Percentiles rank a stretch among this genome's conserved stretches.
These are phyloP conservation scores for Philopotamus ludificatus DNA, from an alignment of 1,140 invertebrate genomes.

Conservation along the genomic window DNA sequence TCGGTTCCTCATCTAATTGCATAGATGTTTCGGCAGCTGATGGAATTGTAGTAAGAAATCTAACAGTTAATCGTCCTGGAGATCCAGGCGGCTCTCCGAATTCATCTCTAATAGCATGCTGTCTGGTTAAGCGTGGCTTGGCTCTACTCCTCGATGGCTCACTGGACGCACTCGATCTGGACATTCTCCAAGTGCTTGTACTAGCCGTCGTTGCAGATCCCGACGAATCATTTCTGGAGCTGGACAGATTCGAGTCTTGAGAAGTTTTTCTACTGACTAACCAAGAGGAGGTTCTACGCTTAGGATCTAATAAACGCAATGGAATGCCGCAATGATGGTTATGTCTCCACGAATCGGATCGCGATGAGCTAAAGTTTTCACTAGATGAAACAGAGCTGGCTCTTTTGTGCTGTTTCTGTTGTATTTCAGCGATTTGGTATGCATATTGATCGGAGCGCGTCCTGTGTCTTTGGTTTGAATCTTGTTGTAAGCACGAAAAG, in stretches of 20 bases:
- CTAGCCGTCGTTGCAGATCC: constrained; percentile 81
- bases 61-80: constrained; percentile 62
- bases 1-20: constrained; percentile 65
- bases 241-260: constrained; percentile 85
- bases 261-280: constrained; percentile 84
- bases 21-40: constrained; percentile 78
- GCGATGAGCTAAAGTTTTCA: constrained; percentile 84
- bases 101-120: constrained; percentile 71
- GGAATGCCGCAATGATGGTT: constrained; percentile 75
- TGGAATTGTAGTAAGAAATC: constrained; percentile 75
- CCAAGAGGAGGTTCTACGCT: constrained; percentile 79
- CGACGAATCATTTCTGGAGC: constrained; percentile 84
- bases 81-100: constrained; percentile 63
- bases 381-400: constrained; percentile 83
- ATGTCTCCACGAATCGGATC: constrained; percentile 77
- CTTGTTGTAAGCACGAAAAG: constrained; percentile 53
- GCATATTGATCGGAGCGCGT: constrained; percentile 69
- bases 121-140: constrained; percentile 73
- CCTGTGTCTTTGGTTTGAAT: constrained; percentile 44
- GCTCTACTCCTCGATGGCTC: constrained; percentile 48
- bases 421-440: constrained; percentile 77
- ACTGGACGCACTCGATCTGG: constrained; percentile 67
- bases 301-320: constrained; percentile 69
- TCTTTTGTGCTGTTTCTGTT: constrained; percentile 71
- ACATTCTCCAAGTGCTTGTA: constrained; percentile 81